Percentiles rank a stretch among this genome's conserved stretches.
Evolutionary conservation across 2,888 invertebrate species (phyloP).

Genomic region (Phaonia tiefii): DNA sequence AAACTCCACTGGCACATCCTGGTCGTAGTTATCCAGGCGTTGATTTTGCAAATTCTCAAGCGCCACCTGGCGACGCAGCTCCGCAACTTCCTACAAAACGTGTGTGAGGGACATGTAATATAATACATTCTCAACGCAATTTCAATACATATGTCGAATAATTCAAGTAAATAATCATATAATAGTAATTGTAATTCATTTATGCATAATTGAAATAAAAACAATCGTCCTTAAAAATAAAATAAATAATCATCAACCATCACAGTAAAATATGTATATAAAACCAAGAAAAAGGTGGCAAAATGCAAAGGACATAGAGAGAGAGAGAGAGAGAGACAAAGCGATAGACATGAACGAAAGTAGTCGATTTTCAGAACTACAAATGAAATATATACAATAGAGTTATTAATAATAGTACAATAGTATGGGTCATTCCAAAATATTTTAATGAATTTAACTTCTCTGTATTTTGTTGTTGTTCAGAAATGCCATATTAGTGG

Average conservation of each 20-base stretch:
- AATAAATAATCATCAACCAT: not conserved
- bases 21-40: conserved; percentile 85
- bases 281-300: conserved; percentile 3
- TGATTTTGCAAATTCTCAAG: conserved; percentile 80
- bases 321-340: not conserved
- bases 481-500: too few relatives aligned
- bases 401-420: too few relatives aligned
- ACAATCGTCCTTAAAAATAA: conserved; percentile 52
- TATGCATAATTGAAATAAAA: conserved; percentile 45
- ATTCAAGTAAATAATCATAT: conserved; percentile 36
- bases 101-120: conserved; percentile 46
- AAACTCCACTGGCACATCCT: conserved; percentile 96
- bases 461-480: too few relatives aligned
- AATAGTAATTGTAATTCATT: not conserved
- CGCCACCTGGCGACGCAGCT: conserved; percentile 80
- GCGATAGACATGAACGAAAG: not conserved
- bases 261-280: not conserved
- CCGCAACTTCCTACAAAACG: conserved; percentile 81
- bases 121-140: conserved; percentile 38
- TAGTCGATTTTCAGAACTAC: too few relatives aligned
- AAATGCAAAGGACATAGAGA: conserved; percentile 18
- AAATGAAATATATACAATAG: too few relatives aligned
- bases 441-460: too few relatives aligned
- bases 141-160: conserved; percentile 66
- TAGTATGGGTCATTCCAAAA: too few relatives aligned